These are phyloP conservation scores for Glaucidium brasilianum DNA, from an alignment of 2,113 vertebrate species.

Conservation along the genomic window DNA sequence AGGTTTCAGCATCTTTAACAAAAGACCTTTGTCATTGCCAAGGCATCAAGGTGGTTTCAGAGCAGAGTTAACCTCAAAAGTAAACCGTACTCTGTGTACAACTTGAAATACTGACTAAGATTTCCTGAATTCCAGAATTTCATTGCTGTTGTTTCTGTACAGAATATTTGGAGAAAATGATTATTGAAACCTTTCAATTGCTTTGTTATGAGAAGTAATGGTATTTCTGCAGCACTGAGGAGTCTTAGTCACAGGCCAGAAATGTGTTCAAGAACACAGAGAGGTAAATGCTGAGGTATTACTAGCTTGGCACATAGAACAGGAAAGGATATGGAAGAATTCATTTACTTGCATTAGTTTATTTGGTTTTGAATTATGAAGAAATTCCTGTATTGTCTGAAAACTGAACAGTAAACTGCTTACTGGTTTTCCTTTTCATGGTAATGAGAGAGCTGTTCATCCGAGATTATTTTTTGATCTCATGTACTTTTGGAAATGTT, in stretches of 20 bases:
- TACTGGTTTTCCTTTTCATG: not conserved
- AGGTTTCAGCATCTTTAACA: not conserved
- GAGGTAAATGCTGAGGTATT: not conserved
- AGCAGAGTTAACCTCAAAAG: not conserved
- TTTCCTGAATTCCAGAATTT: not conserved
- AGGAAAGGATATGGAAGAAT: not conserved
- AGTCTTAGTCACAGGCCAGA: not conserved
- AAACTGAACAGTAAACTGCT: not conserved
- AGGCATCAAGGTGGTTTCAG: not conserved
- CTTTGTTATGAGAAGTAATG: not conserved
- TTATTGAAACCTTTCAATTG: not conserved
- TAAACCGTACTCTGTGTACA: not conserved
- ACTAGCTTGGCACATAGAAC: not conserved
- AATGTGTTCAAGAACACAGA: not conserved
- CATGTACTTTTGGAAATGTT: not conserved
- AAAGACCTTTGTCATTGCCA: not conserved
- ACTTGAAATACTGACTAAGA: not conserved
- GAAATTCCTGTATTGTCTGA: not conserved
- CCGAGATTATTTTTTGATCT: slow-evolving; percentile 5
- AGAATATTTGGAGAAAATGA: not conserved
- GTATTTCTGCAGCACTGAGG: not conserved
- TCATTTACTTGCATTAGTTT: not conserved
- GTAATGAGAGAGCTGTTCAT: not conserved
- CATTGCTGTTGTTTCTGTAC: not conserved
- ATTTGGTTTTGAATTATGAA: slow-evolving; percentile 19